Percentiles rank a stretch among this genome's conserved stretches.
Evolutionary conservation across 64 coral and sea anemone genomes (phyloP).

Genomic region (Montipora efflorescens): DNA sequence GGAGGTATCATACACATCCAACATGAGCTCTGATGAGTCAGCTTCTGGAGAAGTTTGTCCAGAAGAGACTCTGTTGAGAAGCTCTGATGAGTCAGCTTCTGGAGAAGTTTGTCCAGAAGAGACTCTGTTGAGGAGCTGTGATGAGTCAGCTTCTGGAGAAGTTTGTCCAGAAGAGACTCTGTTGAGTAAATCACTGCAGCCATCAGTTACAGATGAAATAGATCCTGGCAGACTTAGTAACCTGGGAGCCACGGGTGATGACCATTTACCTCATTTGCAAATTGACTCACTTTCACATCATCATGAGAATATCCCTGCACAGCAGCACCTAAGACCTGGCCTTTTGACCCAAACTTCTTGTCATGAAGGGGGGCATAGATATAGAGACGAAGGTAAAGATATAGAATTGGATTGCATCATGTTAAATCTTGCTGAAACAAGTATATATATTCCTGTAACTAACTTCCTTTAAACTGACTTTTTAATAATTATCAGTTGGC

Average conservation of each 20-base stretch:
- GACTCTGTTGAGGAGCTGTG: background rate
- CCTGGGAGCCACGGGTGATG: background rate
- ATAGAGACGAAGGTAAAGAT: background rate
- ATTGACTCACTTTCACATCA: background rate
- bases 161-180: background rate
- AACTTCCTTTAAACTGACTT: too few relatives aligned
- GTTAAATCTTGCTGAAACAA: too few relatives aligned
- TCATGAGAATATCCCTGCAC: background rate
- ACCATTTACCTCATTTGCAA: background rate
- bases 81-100: too few relatives aligned
- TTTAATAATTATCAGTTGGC: too few relatives aligned
- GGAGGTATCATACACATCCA: too few relatives aligned
- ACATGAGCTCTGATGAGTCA: too few relatives aligned
- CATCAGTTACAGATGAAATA: background rate
- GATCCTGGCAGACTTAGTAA: background rate
- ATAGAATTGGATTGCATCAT: too few relatives aligned
- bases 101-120: background rate
- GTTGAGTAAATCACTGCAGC: background rate
- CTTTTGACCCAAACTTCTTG: background rate
- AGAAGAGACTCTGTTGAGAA: too few relatives aligned
- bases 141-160: background rate
- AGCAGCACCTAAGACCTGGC: background rate
- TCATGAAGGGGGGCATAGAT: background rate
- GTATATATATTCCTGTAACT: background rate
- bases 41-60: background rate